Evolutionary conservation across 2,888 invertebrate genomes (phyloP).

Genomic region (Allygus modestus): DNA sequence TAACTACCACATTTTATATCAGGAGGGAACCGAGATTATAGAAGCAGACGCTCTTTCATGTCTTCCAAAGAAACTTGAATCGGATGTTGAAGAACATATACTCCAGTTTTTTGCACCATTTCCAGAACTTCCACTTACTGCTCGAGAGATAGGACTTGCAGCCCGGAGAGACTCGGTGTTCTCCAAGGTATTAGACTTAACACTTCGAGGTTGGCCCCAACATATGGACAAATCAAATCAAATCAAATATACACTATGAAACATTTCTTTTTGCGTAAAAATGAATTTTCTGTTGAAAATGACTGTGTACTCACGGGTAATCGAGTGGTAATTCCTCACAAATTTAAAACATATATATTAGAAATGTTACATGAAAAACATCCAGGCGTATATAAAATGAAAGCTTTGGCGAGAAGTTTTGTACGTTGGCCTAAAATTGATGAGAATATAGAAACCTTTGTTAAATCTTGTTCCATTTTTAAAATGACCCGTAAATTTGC

Average conservation of each 20-base stretch:
- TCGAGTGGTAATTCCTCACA: slow-evolving; percentile 35
- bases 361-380: slow-evolving; percentile 45
- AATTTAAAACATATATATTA: neutral
- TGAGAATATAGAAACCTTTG: slow-evolving; percentile 26
- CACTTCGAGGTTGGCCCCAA: slow-evolving; percentile 38
- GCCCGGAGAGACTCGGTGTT: slow-evolving; percentile 23
- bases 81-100: neutral
- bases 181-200: slow-evolving; percentile 17
- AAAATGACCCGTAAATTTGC: slow-evolving; percentile 65
- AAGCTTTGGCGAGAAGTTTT: slow-evolving; percentile 39
- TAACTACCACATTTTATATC: slow-evolving; percentile 46
- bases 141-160: slow-evolving; percentile 3
- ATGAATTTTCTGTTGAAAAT: slow-evolving; percentile 37
- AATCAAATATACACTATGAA: too few species aligned
- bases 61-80: slow-evolving; percentile 21
- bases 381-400: slow-evolving; percentile 38
- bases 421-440: slow-evolving; percentile 57
- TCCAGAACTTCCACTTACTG: slow-evolving; percentile 34
- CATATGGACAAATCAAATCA: neutral
- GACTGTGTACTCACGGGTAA: slow-evolving; percentile 31
- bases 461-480: slow-evolving; percentile 62
- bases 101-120: slow-evolving; percentile 18
- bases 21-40: slow-evolving; percentile 26
- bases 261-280: neutral
- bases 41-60: slow-evolving; percentile 54